Evolutionary conservation across 2,113 vertebrate species (phyloP).

Genomic region (Salvelinus sp.): DNA sequence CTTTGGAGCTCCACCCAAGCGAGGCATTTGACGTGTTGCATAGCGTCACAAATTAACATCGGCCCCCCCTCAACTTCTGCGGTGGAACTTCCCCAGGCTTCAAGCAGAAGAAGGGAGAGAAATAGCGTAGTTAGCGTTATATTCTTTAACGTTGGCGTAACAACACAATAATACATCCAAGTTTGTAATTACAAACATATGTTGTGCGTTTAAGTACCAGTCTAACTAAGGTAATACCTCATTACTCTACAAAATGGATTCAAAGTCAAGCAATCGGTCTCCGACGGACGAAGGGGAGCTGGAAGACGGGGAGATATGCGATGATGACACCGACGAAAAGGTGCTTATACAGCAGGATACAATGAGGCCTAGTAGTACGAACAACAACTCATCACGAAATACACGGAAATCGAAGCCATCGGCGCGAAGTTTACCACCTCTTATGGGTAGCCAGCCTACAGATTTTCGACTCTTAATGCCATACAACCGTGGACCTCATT

Average conservation of each 20-base stretch:
- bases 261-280: constrained; percentile 67
- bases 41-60: too few relatives aligned
- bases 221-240: background rate
- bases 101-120: too few relatives aligned
- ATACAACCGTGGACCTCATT: constrained; percentile 73
- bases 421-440: constrained; percentile 58
- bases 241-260: constrained; percentile 58
- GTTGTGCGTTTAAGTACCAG: background rate
- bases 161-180: background rate
- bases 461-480: constrained; percentile 80
- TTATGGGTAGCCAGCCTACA: constrained; percentile 67
- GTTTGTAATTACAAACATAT: background rate
- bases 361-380: constrained; percentile 43
- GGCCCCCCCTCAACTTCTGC: too few relatives aligned
- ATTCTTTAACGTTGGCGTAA: too few relatives aligned
- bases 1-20: too few relatives aligned
- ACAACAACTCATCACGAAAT: constrained; percentile 44
- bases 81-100: too few relatives aligned
- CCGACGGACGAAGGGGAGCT: constrained; percentile 88
- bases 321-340: constrained; percentile 83
- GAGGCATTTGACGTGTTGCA: too few relatives aligned
- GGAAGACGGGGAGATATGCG: constrained; percentile 96
- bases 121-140: background rate
- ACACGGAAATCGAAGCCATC: constrained; percentile 61
- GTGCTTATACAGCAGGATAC: constrained; percentile 49